Evolutionary conservation across 37 sponge, comb jelly and placozoan genomes (phyloP), one percentile per base, ranked within the genome.

Genomic region (Chondrosia reniformis): DNA sequence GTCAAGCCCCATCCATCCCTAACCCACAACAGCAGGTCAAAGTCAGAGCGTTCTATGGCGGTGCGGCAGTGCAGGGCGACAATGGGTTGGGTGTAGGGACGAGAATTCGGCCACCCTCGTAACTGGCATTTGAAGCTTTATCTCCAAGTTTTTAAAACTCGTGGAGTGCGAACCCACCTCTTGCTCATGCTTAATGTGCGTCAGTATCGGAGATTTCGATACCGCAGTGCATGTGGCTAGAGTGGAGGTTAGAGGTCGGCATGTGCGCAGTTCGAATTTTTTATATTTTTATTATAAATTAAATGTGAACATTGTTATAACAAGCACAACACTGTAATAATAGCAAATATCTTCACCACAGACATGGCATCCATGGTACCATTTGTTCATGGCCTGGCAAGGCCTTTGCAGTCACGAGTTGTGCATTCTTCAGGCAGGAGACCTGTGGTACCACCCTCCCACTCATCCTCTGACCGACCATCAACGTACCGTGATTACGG

Each of bases 301-400:
- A n/a, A n/a, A n/a, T n/a, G n/a, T n/a, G n/a, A n/a, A n/a, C n/a
- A n/a, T n/a, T n/a, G n/a, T n/a, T n/a, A n/a, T n/a, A n/a, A n/a
- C n/a, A n/a, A n/a, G n/a, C n/a, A n/a, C n/a, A n/a, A n/a, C n/a
- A n/a, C n/a, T n/a, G n/a, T n/a, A n/a, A n/a, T n/a, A n/a, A n/a
- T n/a, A n/a, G n/a, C n/a, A 4, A 64, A 13, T 64, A 32, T 64
- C 66, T 64, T 36, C 25, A 13, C 66, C 6, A 7, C 66, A 64
- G 66, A 64, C 33, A 64, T 64, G 66, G 66, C 66, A 32, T 64
- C 66, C 66, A 2, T 64, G 66, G 36, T 64, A 64, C 66, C 66
- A 4, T 64, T 64, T 64, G 66, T 10, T 3, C 66, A 64, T 10
- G 66, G 66, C 4, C 66, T 33, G 32, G 33, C 2, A 64, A 2